Evolutionary conservation across 2,888 invertebrate genomes (phyloP).

Genomic region (Leptopilina myrica): DNA sequence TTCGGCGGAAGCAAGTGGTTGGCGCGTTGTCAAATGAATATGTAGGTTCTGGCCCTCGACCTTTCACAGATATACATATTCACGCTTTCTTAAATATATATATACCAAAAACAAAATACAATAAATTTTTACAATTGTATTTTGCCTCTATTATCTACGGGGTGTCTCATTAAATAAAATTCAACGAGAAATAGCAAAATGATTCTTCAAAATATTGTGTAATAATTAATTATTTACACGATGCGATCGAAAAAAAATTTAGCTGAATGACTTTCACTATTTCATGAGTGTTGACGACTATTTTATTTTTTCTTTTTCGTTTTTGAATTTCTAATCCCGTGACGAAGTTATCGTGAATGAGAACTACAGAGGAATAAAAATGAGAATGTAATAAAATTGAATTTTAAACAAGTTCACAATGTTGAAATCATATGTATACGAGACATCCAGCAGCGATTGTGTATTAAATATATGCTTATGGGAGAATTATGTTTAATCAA

Average conservation of each 20-base stretch:
- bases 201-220: background rate
- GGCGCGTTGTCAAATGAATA: slow-evolving; percentile 69
- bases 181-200: background rate
- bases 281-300: slow-evolving; percentile 9
- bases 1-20: slow-evolving; percentile 63
- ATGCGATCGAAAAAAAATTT: background rate
- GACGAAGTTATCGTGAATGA: slow-evolving; percentile 8
- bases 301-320: background rate
- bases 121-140: no score
- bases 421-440: background rate
- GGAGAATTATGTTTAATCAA: slow-evolving; percentile 14
- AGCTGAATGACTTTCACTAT: slow-evolving; percentile 37
- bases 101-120: background rate
- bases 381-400: background rate
- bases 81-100: slow-evolving; percentile 31
- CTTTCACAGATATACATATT: slow-evolving; percentile 60
- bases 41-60: slow-evolving; percentile 69
- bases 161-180: slow-evolving; percentile 25
- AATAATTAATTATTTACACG: slow-evolving; percentile 25
- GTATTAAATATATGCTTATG: slow-evolving; percentile 6
- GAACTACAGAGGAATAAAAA: background rate
- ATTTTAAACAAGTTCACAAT: slow-evolving; percentile 27
- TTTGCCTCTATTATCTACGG: slow-evolving; percentile 25
- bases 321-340: slow-evolving; percentile 31
- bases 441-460: background rate